Evolutionary conservation across 2,113 vertebrate genomes (phyloP).

Genomic region (Phasianus colchicus): DNA sequence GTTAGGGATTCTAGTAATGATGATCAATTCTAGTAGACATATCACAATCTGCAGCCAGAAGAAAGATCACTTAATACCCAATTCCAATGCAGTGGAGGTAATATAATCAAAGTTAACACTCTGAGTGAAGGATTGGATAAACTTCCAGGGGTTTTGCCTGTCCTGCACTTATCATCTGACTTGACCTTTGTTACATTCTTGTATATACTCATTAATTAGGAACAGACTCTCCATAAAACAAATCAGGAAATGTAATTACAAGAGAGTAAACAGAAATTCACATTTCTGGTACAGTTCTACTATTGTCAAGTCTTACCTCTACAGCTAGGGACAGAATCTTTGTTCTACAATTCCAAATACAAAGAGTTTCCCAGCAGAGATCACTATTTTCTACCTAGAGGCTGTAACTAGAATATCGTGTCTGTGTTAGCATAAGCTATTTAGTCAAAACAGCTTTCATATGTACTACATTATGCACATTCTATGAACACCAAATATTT

Average conservation of each 20-base stretch:
- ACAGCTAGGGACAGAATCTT: not conserved
- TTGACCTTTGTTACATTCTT: not conserved
- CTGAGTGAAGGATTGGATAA: not conserved
- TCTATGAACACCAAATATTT: not conserved
- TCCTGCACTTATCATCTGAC: not conserved
- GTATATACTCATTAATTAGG: not conserved
- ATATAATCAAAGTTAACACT: not conserved
- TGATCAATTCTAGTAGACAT: not conserved
- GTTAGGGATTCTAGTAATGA: not conserved
- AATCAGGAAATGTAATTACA: not conserved
- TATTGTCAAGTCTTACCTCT: not conserved
- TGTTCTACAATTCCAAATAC: not conserved
- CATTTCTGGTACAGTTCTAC: not conserved
- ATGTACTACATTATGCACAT: not conserved
- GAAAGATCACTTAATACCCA: not conserved
- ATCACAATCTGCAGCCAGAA: not conserved
- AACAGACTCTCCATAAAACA: not conserved
- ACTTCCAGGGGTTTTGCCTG: not conserved
- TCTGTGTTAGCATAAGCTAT: not conserved
- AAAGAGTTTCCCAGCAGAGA: not conserved
- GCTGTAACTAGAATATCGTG: not conserved
- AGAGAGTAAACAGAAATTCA: not conserved
- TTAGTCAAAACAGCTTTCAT: not conserved
- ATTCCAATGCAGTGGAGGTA: not conserved
- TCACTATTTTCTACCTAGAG: not conserved